Percentiles rank a stretch among this genome's conserved stretches.
Conservation (phyloP, 2,797 vertebrate genomes). For the Emydoidea blandingii region DNA sequence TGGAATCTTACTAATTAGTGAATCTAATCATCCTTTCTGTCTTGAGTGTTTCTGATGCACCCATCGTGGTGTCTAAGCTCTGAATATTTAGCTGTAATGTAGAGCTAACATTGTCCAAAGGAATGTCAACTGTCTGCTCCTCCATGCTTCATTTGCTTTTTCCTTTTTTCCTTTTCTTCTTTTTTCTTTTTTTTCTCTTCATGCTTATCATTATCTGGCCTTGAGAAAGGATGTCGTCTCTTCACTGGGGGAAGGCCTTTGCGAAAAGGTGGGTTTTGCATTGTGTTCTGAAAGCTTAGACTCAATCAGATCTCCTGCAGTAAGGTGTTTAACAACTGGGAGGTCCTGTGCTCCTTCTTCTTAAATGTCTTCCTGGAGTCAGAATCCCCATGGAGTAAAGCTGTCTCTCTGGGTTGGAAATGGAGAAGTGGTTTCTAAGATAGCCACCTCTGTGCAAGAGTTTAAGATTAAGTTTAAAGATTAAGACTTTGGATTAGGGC, state of each 20-base stretch:
- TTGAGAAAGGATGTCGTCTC: slow-evolving; percentile 78
- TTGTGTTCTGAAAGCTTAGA: slow-evolving; percentile 43
- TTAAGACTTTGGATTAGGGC: slow-evolving; percentile 1
- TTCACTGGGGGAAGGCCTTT: slow-evolving; percentile 77
- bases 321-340: neutral
- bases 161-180: slow-evolving; percentile 71
- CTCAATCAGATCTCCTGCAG: neutral
- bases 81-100: neutral
- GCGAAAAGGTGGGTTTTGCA: slow-evolving; percentile 76
- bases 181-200: slow-evolving; percentile 69
- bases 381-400: no score
- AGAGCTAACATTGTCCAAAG: slow-evolving; percentile 28
- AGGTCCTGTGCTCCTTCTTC: slow-evolving; percentile 28
- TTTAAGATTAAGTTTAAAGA: no score
- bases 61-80: neutral
- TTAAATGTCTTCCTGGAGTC: neutral
- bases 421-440: neutral
- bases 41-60: slow-evolving; percentile 9
- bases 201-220: slow-evolving; percentile 77
- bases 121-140: slow-evolving; percentile 32
- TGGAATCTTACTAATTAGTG: neutral
- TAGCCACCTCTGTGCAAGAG: no score
- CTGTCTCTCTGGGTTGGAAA: slow-evolving; percentile 13
- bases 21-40: neutral
- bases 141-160: slow-evolving; percentile 75